Evolutionary conservation across 2,888 invertebrate species (phyloP).

Genomic region (Gari tellinella): DNA sequence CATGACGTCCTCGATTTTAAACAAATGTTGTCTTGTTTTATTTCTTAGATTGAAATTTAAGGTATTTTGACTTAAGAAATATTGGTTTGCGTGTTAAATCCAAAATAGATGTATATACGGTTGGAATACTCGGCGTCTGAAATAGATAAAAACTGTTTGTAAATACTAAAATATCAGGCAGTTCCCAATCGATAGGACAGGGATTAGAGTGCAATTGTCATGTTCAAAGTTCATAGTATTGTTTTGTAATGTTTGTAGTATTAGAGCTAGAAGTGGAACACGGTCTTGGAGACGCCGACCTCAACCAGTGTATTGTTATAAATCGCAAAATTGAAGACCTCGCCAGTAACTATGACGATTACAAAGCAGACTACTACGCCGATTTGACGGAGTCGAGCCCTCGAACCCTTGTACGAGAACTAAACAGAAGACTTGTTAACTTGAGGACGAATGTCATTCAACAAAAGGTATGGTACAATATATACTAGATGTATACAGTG

Average conservation of each 20-base stretch:
- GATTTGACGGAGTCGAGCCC: conserved; percentile 64
- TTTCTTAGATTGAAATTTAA: too few relatives aligned
- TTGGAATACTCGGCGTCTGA: too few relatives aligned
- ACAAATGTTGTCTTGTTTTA: too few relatives aligned
- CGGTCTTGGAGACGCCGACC: conserved; percentile 61
- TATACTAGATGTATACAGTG: too few relatives aligned
- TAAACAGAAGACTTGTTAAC: conserved; percentile 41
- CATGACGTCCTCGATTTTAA: too few relatives aligned
- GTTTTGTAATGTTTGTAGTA: conserved; percentile 66
- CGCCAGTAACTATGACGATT: conserved; percentile 60
- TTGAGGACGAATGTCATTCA: conserved; percentile 54
- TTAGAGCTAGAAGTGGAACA: conserved; percentile 73
- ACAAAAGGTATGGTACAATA: conserved; percentile 41
- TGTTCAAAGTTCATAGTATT: conserved; percentile 29
- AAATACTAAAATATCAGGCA: too few relatives aligned
- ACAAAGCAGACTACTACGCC: conserved; percentile 66
- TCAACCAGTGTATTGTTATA: conserved; percentile 68
- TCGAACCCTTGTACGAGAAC: conserved; percentile 35
- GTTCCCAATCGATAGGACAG: too few relatives aligned
- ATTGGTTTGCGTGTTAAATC: too few relatives aligned
- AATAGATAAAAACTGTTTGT: too few relatives aligned
- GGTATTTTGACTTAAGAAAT: too few relatives aligned
- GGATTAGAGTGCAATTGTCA: too few relatives aligned
- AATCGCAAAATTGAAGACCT: conserved; percentile 71
- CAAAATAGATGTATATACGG: too few relatives aligned